Conservation (phyloP, 2,888 invertebrate species). For the Lochmaea crataegi region DNA sequence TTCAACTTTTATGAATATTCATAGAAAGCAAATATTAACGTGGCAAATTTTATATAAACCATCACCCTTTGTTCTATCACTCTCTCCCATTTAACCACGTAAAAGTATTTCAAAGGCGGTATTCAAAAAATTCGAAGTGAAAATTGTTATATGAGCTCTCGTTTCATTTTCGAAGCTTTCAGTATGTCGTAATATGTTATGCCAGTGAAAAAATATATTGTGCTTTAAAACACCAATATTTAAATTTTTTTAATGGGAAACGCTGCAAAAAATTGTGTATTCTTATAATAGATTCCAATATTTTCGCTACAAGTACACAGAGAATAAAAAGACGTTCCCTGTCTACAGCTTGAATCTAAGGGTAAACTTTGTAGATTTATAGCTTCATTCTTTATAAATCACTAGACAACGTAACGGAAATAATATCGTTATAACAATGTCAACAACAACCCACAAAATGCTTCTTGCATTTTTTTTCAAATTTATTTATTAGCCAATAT, state of each 20-base stretch:
- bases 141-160: constrained; percentile 1
- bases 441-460: constrained; percentile 43
- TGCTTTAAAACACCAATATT: too few relatives aligned
- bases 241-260: neutral
- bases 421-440: constrained; percentile 64
- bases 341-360: neutral
- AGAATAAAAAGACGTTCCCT: constrained; percentile 7
- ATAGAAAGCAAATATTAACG: constrained; percentile 53
- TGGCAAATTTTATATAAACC: constrained; percentile 46
- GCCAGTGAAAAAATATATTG: too few relatives aligned
- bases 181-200: neutral
- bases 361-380: constrained; percentile 59
- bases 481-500: neutral
- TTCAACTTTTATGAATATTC: constrained; percentile 53
- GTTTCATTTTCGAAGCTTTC: constrained; percentile 12
- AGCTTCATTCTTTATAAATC: constrained; percentile 59
- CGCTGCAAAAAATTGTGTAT: too few relatives aligned
- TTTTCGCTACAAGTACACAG: constrained; percentile 12
- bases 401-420: constrained; percentile 57
- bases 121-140: constrained; percentile 18
- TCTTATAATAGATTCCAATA: neutral
- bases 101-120: constrained; percentile 30
- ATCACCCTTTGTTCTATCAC: constrained; percentile 43
- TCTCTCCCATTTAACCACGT: constrained; percentile 30
- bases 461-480: neutral